These are phyloP conservation scores for Pygocentrus nattereri DNA, from an alignment of 2,797 vertebrate genomes.

Conservation along the genomic window DNA sequence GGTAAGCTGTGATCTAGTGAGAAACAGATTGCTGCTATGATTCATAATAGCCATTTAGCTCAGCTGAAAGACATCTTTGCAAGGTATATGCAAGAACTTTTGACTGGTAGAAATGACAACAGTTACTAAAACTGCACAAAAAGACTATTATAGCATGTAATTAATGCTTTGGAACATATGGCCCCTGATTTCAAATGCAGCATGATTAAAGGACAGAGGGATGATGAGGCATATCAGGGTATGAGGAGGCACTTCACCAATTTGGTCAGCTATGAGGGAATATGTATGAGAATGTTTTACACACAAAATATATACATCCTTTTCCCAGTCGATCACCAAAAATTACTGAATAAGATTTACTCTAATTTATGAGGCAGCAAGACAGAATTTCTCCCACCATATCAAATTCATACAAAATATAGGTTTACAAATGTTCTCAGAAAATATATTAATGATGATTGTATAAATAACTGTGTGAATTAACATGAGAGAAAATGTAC, in stretches of 20 bases:
- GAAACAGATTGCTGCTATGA: conserved; percentile 9
- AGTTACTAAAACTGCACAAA: not conserved
- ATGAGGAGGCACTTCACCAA: conserved; percentile 48
- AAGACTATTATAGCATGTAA: not conserved
- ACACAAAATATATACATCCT: conserved; percentile 60
- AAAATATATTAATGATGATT: conserved; percentile 75
- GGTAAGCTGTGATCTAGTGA: not conserved
- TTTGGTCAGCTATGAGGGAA: conserved; percentile 47
- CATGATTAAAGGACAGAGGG: conserved; percentile 1
- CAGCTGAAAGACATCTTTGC: not conserved
- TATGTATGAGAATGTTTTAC: conserved; percentile 65
- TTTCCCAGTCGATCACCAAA: conserved; percentile 33
- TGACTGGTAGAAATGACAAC: not conserved
- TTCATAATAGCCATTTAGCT: conserved; percentile 1
- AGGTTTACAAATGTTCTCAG: conserved; percentile 77
- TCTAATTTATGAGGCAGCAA: conserved; percentile 35
- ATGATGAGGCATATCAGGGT: not conserved
- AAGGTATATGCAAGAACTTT: not conserved
- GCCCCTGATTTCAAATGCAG: not conserved
- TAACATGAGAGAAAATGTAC: conserved; percentile 72
- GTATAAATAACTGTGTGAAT: conserved; percentile 67
- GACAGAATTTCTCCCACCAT: conserved; percentile 53
- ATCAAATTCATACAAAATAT: conserved; percentile 80
- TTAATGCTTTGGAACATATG: not conserved
- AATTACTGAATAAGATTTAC: conserved; percentile 32